phyloP scores from a whole-genome alignment of 2,113 vertebrate species.

The Leiothrix lutea region DNA sequence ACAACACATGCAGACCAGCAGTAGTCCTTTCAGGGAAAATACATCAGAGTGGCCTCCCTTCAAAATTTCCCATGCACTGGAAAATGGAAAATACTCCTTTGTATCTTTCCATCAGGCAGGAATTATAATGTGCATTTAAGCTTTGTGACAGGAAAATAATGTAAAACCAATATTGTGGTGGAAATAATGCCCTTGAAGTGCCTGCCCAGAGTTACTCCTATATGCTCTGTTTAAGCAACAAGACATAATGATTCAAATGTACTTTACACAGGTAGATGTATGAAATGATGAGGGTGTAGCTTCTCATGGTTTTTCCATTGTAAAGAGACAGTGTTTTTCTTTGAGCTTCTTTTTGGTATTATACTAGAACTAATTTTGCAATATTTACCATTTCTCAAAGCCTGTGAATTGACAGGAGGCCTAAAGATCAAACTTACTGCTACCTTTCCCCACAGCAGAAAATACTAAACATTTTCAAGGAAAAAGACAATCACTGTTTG shows the following conservation, averaged over 20 bases:
- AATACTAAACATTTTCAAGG: background rate
- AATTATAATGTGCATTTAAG: background rate
- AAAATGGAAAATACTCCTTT: background rate
- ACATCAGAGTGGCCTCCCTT: background rate
- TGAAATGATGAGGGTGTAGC: background rate
- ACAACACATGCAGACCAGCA: background rate
- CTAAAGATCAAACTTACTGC: background rate
- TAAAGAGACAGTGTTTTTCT: background rate
- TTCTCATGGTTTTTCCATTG: background rate
- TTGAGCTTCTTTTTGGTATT: background rate
- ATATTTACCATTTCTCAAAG: background rate
- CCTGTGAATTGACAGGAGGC: background rate
- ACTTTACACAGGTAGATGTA: background rate
- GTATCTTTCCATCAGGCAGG: background rate
- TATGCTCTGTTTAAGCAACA: background rate
- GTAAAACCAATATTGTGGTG: background rate
- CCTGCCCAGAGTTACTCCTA: background rate
- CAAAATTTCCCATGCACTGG: background rate
- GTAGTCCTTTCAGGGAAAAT: background rate
- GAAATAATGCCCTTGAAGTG: background rate
- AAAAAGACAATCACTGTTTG: background rate
- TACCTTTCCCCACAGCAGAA: background rate
- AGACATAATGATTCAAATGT: background rate
- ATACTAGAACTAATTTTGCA: background rate
- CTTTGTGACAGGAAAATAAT: background rate